These are phyloP conservation scores for Pungitius pungitius DNA, from an alignment of 2,113 vertebrate species.

Conservation along the genomic window DNA sequence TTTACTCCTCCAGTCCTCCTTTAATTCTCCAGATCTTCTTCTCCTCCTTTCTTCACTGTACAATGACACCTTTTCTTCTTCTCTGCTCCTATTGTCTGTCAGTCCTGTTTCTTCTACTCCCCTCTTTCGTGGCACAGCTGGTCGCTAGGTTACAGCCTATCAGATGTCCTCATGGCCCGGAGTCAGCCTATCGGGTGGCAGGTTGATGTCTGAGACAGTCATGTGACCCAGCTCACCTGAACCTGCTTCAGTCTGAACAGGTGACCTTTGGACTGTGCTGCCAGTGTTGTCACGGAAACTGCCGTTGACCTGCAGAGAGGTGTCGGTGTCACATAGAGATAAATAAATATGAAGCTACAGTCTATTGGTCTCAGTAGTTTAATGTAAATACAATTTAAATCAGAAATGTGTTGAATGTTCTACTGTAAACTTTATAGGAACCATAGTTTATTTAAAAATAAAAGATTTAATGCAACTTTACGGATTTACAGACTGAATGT, in stretches of 20 bases:
- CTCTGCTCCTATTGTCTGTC: neutral
- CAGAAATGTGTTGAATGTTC: neutral
- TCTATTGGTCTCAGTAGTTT: too few species aligned
- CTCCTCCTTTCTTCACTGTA: slow-evolving; percentile 24
- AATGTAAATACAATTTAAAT: too few species aligned
- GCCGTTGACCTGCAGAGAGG: neutral
- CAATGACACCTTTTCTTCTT: neutral
- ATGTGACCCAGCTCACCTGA: slow-evolving; percentile 52
- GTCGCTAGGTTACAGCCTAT: slow-evolving; percentile 45
- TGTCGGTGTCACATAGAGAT: neutral
- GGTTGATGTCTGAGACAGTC: slow-evolving; percentile 5
- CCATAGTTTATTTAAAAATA: neutral
- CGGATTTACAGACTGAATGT: neutral
- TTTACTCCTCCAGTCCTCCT: neutral
- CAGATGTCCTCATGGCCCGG: slow-evolving; percentile 19
- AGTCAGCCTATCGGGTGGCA: slow-evolving; percentile 47
- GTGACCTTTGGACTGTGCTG: slow-evolving; percentile 51
- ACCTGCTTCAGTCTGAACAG: slow-evolving; percentile 19
- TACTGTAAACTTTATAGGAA: neutral
- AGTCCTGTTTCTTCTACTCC: neutral
- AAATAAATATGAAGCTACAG: neutral
- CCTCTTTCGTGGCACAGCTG: slow-evolving; percentile 9
- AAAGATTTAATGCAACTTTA: neutral
- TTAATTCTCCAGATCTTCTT: too few species aligned
- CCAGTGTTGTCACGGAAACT: slow-evolving; percentile 1